phyloP scores from a whole-genome alignment of 2,888 invertebrate genomes.

The Bimastos eiseni region DNA sequence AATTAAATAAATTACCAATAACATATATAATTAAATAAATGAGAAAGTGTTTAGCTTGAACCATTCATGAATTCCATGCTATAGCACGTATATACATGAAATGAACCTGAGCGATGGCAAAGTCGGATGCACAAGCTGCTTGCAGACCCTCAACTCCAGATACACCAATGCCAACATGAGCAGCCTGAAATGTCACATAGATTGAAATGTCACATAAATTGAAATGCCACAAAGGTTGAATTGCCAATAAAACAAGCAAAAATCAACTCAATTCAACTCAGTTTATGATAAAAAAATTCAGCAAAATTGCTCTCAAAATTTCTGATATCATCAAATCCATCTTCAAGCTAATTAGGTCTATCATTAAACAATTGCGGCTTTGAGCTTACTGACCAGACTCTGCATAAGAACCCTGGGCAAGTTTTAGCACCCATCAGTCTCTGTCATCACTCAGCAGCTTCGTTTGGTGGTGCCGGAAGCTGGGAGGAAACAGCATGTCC shows the following conservation, averaged over 20 bases:
- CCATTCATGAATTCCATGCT: no score
- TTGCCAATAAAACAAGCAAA: background rate
- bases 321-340: background rate
- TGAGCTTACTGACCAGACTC: no score
- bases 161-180: conserved; percentile 94
- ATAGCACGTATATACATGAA: background rate
- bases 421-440: no score
- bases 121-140: conserved; percentile 98
- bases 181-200: conserved; percentile 70
- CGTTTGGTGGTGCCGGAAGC: no score
- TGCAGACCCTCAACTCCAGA: conserved; percentile 98
- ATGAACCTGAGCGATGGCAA: conserved; percentile 87
- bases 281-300: background rate
- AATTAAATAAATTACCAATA: no score
- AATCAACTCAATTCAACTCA: background rate
- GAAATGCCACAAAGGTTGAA: background rate
- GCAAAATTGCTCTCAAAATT: background rate
- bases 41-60: no score
- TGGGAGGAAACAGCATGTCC: no score
- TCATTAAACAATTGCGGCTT: no score
- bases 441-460: no score
- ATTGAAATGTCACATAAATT: conserved; percentile 63
- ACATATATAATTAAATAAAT: no score
- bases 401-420: no score
- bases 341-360: no score